Evolutionary conservation across 2,797 vertebrate species (phyloP), one percentile per base, ranked within the genome.

Genomic region (Arnoldichthys spilopterus): DNA sequence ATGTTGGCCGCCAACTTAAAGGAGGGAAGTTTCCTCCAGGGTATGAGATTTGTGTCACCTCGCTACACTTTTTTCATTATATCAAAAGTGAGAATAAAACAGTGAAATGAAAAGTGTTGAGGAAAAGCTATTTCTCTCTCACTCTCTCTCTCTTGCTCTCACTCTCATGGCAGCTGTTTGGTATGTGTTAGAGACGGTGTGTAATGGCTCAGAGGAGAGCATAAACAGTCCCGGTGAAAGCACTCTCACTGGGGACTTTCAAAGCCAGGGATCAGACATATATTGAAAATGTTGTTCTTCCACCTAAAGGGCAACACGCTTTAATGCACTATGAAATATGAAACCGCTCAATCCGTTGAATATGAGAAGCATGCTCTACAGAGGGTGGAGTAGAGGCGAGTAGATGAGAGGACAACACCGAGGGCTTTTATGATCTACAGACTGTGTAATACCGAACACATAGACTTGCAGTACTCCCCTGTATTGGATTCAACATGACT

Each of bases 271-370:
- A 74, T 69, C 45, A 67, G 51, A 72, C 37, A 54, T 69, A 56
- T 84, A 71, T 61, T 32, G 34, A 37, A 78, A 62, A 61, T 72
- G 40, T 73, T 77, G 34, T 78, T 73, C 5, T 15, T 9, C 40
- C 58, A 66, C 75, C 40, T 58, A 77, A 72, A 77, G 53, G 74
- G 73, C 53, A 74, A 53, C 4, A 4, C 1, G 6, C 64, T 74
- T 53, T 76, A 71, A 76, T 77, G 45, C 64, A 58, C 56, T 63
- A 22, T 62, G 73, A 59, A 80, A 79, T 68, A 59, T 71, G 69
- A 75, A 76, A 69, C 72, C 34, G 49, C 24, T 18, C 74, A 34
- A 72, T 72, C 34, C 24, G 11, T 26, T 73, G 56, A 67, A 72
- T 56, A 59, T 53, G 13, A 53, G 24, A 28, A 16, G 1, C 34